phyloP scores from a whole-genome alignment of 2,888 invertebrate species.

The Dicyrtomina minuta region DNA sequence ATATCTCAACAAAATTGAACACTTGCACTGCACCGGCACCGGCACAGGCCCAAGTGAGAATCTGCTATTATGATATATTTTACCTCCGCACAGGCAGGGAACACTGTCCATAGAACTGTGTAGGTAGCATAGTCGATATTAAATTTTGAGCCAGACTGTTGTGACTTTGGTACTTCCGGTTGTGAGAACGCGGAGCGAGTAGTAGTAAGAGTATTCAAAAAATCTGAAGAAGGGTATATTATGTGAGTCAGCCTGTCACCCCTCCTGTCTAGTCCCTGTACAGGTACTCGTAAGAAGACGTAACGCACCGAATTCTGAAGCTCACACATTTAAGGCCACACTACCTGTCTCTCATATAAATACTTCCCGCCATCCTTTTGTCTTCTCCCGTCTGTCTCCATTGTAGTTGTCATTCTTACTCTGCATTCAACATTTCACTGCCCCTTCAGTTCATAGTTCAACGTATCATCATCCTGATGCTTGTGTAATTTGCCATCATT shows the following conservation, averaged over 20 bases:
- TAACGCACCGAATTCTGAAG: constrained; percentile 12
- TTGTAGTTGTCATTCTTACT: neutral
- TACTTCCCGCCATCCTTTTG: constrained; percentile 12
- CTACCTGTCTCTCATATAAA: constrained; percentile 5
- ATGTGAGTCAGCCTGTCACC: neutral
- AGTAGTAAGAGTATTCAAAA: neutral
- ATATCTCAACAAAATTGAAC: neutral
- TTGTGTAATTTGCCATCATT: no score
- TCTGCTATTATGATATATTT: no score
- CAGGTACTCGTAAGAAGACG: constrained; percentile 11
- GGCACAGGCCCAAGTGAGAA: neutral
- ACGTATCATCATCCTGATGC: no score
- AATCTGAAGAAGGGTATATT: constrained; percentile 18
- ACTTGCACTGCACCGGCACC: constrained; percentile 1
- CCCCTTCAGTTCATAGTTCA: no score
- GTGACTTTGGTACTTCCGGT: constrained; percentile 9
- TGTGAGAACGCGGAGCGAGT: neutral
- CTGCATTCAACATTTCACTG: no score
- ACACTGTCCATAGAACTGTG: neutral
- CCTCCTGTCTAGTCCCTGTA: neutral
- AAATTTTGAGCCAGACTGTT: neutral
- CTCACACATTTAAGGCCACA: no score
- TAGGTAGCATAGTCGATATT: no score
- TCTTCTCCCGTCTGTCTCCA: neutral
- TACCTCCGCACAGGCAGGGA: no score